phyloP scores from a whole-genome alignment of 2,113 vertebrate genomes.

The Brachyhypopomus occidentalis region DNA sequence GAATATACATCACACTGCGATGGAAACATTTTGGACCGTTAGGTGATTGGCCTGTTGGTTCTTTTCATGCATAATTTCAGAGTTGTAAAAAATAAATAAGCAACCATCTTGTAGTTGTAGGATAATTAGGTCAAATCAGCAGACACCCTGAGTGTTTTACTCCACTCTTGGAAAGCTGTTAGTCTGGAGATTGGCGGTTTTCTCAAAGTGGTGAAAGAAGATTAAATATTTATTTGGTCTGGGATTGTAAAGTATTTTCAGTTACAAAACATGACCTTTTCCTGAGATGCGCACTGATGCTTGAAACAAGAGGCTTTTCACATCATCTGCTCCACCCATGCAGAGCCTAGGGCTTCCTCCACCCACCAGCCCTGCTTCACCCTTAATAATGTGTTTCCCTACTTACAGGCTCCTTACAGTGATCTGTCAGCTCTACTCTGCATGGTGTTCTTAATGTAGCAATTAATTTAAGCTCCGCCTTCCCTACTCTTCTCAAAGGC shows the following conservation, averaged over 20 bases:
- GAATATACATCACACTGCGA: no score
- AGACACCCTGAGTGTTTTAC: neutral
- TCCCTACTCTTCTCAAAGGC: neutral
- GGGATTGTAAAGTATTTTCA: neutral
- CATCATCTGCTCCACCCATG: neutral
- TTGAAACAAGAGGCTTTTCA: neutral
- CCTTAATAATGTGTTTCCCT: no score
- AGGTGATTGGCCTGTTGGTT: no score
- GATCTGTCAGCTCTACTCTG: neutral
- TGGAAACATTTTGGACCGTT: no score
- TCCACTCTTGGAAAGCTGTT: neutral
- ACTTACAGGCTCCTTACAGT: neutral
- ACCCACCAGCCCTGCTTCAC: neutral
- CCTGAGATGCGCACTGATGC: neutral
- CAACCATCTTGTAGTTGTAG: neutral
- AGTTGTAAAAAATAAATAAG: neutral
- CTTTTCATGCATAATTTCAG: no score
- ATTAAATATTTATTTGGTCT: slow-evolving; percentile 8
- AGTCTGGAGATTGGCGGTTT: neutral
- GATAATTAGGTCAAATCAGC: neutral
- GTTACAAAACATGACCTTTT: neutral
- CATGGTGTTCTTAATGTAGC: neutral
- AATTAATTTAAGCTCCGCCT: neutral
- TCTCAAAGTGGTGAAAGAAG: neutral
- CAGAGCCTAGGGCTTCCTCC: neutral